Evolutionary conservation across 1,140 invertebrate genomes (phyloP), one percentile per base, ranked within the genome.

Genomic region (Papilio xuthus): DNA sequence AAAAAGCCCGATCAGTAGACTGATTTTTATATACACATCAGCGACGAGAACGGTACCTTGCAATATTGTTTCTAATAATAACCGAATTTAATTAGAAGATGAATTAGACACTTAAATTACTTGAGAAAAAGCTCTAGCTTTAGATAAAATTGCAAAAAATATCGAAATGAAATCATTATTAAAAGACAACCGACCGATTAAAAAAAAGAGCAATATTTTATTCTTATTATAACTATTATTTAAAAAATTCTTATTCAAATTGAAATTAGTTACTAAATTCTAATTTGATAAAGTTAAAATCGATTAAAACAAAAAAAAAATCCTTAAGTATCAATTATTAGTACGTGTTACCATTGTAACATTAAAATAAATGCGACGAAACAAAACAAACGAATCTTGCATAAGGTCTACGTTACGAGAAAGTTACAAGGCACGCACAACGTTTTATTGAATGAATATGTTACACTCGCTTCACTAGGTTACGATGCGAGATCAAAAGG

Each of bases 301-400:
- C n/a, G n/a, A 84, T 81, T 37, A 80, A 79, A 67, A 79, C 47
- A 10, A 13, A 6, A 28, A 32, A n/a, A n/a, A n/a, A n/a, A n/a
- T n/a, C n/a, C n/a, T n/a, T n/a, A n/a, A n/a, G n/a, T n/a, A n/a
- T n/a, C n/a, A n/a, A n/a, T n/a, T n/a, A 28, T 15, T 28, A 28
- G 15, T 12, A 26, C 23, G 8, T 15, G 23, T 32, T 42, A 50
- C 79, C 84, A 87, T 83, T 88, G 82, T 82, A 80, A 84, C 83
- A 80, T 82, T 84, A 85, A 89, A 89, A 90, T 87, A 91, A 91
- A 86, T 88, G 81, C 88, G 80, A 80, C 88, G 89, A 89, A 89
- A 92, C 86, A 92, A 91, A 92, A 92, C 89, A 87, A 89, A 84
- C 85, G 84, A 82, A 84, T 86, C 88, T 93, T 93, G 89, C 91